Base-by-base conservation (phyloP, 2,888 invertebrate species). In the Chloromyia formosa region DNA sequence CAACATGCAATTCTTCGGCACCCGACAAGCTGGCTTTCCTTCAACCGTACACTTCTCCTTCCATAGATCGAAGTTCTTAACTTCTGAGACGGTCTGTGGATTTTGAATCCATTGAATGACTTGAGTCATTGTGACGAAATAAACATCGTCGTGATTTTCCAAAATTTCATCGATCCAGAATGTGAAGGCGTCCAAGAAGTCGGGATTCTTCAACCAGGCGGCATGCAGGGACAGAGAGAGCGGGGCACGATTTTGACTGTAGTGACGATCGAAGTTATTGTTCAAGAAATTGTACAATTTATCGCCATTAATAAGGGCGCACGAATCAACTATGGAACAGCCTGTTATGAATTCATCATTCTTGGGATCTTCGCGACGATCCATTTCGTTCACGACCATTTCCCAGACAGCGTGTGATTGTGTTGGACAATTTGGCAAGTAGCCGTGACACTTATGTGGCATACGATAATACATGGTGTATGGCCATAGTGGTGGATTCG, bases 381-480 rank as follows among this genome's bases (percentile, higher is more conserved):
- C 96, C 79, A 96, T 86, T 85, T 96, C 96, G 84, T 96, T 96
- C 92, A 96, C 93, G 45, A 96, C 95, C 94, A 96, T 95, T 86
- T 96, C 96, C 96, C 96, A 96, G 49, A 96, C 95, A 64, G 96
- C 95, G 85, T 96, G 96, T 78, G 94, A 94, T 83, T 95, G 91
- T 1, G 95, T 95, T 12, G 95, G 95, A 83, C 95, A 96, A 83
- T 91, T 94, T 84, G 96, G 96, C 75, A 95, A 86, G 86, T 96
- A 95, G 77, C 96, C 96, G 83, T 96, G 95, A 82, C 97, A 97
- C 76, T 94, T 90, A 85, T 96, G 96, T 0, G 96, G 95, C 94
- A 97, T 95, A 81, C 94, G 91, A 90, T 96, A 97, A 89, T 97
- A 97, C 92, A 98, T 94, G 75, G 97, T 98, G 88, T 98, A 98